Base-by-base conservation (phyloP, 2,113 vertebrate species). In the Catagonus wagneri region DNA sequence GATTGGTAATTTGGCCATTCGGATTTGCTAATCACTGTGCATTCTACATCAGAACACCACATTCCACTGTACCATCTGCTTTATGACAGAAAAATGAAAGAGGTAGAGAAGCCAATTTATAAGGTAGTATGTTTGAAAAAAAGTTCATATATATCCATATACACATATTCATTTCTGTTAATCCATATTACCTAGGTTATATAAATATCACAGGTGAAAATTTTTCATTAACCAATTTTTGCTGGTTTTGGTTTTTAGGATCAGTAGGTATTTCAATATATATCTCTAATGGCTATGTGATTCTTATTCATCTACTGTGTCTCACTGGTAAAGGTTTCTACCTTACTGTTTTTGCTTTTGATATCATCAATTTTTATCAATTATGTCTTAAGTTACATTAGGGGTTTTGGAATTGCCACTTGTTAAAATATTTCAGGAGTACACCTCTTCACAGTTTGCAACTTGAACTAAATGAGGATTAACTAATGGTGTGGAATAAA, bases 341-440 rank as follows among this genome's bases (percentile, higher is more conserved):
- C 93, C 58, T 84, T 54, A 44, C 20, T 39, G 71, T 89, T 92
- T 86, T 88, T 32, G 78, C 79, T 71, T 83, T 74, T 88, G 50
- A 9, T 66, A 91, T 60, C 39, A 52, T 27, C 11, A 56, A 2
- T 36, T 80, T 90, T 94, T 89, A 83, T 93, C 16, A 66, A 63
- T 96, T 72, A 74, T 78, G 74, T 83, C 12, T 2, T 61, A 89
- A 65, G 2, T 78, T 71, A 25, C 19, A 17, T 74, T 81, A 94
- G 44, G 27, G 27, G 4, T 23, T 87, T 94, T 78, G 20, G 9
- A 93, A 76, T 54, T 39, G 39, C 0, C 54, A 72, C 63, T 61
- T 60, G 63, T 84, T 83, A 68, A 83, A 90, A 80, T 44, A 88
- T 83, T 96, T 78, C 12, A 72, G 20, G 20, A 23, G 12, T 23